Base-by-base conservation (phyloP, 2,797 vertebrate genomes). In the Cichlasoma orientale region DNA sequence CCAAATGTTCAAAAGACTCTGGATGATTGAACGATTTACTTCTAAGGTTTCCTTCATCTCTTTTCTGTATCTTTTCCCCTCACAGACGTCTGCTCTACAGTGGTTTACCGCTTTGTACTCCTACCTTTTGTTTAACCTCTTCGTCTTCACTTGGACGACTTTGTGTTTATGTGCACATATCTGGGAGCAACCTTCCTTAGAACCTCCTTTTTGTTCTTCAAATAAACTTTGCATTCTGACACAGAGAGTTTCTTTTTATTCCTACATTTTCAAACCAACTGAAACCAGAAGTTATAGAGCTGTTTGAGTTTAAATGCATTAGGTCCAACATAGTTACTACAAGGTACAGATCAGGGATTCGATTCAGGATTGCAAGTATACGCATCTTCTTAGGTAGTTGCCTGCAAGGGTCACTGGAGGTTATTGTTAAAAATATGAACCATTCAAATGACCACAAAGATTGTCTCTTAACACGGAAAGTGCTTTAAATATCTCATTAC, bases 401-500 rank as follows among this genome's bases (percentile, higher is more conserved):
- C 0, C 16, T 47, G 0, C 3, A 9, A 27, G 23, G 27, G 14
- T 47, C 25, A 66, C 3, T 14, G 13, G 38, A 11, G 56, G 27
- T 54, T n/a, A 61, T 38, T 31, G 5, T 33, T 12, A 1, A 68
- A 41, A 4, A 3, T 47, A 3, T 11, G 23, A 27, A 44, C 61
- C 53, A 47, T 54, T 58, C 70, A 70, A 21, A 31, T 1, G 16
- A 41, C 27, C 21, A 14, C 2, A 7, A 23, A 47, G 21, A 19
- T 47, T 31, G 25, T 69, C n/a, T 41, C 33, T 38, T 8, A 69
- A 44, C 23, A 56, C 47, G 69, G 36, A 47, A 14, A 11, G 56
- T 5, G 33, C 75, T 87, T 85, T 86, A 72, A 86, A 87, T 72
- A 70, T 75, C 70, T 84, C 66, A 83, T 83, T 85, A 81, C 72